Conservation (phyloP, 35 echinoderm and acorn worm genomes). For the Acanthaster planci region DNA sequence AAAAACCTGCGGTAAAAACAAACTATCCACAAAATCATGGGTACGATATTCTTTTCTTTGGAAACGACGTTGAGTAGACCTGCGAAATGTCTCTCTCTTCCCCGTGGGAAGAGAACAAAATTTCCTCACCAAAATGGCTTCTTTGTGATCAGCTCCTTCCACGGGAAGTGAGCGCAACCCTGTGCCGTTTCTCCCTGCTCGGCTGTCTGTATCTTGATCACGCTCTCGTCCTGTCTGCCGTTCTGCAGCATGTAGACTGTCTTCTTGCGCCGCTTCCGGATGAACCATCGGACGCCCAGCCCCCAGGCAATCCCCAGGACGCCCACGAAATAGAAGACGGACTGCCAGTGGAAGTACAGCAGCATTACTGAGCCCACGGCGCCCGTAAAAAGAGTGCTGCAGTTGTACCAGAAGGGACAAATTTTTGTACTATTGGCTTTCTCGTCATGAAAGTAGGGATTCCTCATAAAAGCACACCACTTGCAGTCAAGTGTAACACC, state of each 20-base stretch:
- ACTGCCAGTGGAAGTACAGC: conserved; percentile 71
- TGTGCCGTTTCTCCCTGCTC: conserved; percentile 32
- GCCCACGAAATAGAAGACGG: conserved; percentile 90
- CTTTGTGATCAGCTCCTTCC: conserved; percentile 45
- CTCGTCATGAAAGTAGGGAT: background rate
- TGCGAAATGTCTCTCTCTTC: too few species aligned
- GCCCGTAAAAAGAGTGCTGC: conserved; percentile 85
- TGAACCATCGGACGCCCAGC: conserved; percentile 37
- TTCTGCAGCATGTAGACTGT: conserved; percentile 39
- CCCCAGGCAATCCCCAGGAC: conserved; percentile 51
- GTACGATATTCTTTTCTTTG: too few species aligned
- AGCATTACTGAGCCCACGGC: conserved; percentile 79
- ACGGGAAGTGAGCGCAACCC: conserved; percentile 13
- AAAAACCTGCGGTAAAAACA: too few species aligned
- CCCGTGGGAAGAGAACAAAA: background rate
- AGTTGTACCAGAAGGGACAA: too few species aligned
- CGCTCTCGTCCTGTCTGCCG: conserved; percentile 19
- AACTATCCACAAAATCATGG: too few species aligned
- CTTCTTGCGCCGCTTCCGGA: conserved; percentile 54
- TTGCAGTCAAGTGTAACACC: background rate
- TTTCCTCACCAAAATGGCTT: conserved; percentile 73
- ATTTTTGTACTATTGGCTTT: background rate
- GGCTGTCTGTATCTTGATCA: background rate
- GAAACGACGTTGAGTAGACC: too few species aligned
- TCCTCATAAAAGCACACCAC: background rate